Conservation (phyloP, 2,888 invertebrate species). For the Drosophila picticornis region DNA sequence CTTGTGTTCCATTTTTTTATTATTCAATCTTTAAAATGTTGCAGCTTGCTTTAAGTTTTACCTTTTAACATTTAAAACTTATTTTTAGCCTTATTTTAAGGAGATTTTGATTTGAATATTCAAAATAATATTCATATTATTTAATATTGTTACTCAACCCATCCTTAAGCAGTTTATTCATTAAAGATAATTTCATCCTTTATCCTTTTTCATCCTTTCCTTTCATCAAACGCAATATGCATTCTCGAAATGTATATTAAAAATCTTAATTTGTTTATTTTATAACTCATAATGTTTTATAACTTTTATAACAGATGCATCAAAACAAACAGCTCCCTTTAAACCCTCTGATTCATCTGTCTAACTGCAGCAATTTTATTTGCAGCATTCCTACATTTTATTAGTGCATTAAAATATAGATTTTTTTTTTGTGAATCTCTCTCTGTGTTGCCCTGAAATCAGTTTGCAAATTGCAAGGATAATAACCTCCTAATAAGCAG, state of each 20-base stretch:
- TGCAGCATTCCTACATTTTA: slow-evolving; percentile 22
- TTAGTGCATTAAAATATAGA: not conserved
- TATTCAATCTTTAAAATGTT: not conserved
- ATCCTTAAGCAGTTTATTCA: not conserved
- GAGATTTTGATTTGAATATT: not conserved
- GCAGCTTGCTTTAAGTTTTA: rapidly evolving
- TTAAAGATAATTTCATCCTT: not conserved
- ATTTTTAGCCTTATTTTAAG: not conserved
- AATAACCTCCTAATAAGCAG: slow-evolving; percentile 80
- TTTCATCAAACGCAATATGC: not conserved
- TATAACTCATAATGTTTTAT: not conserved
- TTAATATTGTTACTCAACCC: not conserved
- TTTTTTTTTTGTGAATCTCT: slow-evolving; percentile 20
- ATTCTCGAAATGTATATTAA: not conserved
- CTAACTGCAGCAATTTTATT: slow-evolving; percentile 9
- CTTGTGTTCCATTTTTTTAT: not conserved
- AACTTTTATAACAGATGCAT: not conserved
- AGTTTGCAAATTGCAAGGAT: slow-evolving; percentile 81
- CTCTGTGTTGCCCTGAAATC: slow-evolving; percentile 62
- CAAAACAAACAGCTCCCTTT: not conserved
- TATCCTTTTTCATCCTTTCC: not conserved
- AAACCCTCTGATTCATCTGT: not conserved
- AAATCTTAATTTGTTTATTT: not conserved
- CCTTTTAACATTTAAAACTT: not conserved
- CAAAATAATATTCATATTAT: not conserved